Percentiles rank a stretch among this genome's conserved stretches.
Conservation (phyloP, 2,888 invertebrate species). For the Callosobruchus maculatus region DNA sequence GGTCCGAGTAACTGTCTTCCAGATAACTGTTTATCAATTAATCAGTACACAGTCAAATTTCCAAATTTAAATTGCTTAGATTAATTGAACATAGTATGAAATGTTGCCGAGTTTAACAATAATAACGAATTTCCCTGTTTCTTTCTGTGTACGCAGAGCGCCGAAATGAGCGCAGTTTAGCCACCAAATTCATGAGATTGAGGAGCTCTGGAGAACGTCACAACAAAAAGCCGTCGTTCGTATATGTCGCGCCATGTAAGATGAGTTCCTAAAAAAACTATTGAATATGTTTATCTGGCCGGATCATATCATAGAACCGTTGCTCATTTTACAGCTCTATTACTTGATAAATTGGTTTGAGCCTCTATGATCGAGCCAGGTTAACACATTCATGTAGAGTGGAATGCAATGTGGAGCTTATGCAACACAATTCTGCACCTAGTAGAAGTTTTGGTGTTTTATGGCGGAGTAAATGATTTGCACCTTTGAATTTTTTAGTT, state of each 20-base stretch:
- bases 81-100: too few relatives aligned
- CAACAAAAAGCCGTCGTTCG: conserved; percentile 44
- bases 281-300: neutral
- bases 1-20: too few relatives aligned
- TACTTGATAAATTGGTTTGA: too few relatives aligned
- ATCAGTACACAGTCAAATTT: too few relatives aligned
- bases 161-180: conserved; percentile 37
- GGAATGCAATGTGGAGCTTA: neutral
- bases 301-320: neutral
- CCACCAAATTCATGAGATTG: conserved; percentile 42
- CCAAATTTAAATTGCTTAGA: too few relatives aligned
- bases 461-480: conserved; percentile 8
- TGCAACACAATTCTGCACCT: conserved; percentile 22
- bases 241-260: conserved; percentile 47
- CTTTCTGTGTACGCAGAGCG: conserved; percentile 21
- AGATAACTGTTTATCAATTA: too few relatives aligned
- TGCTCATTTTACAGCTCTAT: too few relatives aligned
- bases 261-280: neutral
- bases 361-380: neutral
- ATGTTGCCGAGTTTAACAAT: neutral
- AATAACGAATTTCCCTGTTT: neutral
- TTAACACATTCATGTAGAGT: neutral
- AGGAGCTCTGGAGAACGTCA: conserved; percentile 44
- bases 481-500: neutral
- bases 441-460: conserved; percentile 20